phyloP scores from a whole-genome alignment of 1,140 invertebrate species.

The Zaprionus inermis region DNA sequence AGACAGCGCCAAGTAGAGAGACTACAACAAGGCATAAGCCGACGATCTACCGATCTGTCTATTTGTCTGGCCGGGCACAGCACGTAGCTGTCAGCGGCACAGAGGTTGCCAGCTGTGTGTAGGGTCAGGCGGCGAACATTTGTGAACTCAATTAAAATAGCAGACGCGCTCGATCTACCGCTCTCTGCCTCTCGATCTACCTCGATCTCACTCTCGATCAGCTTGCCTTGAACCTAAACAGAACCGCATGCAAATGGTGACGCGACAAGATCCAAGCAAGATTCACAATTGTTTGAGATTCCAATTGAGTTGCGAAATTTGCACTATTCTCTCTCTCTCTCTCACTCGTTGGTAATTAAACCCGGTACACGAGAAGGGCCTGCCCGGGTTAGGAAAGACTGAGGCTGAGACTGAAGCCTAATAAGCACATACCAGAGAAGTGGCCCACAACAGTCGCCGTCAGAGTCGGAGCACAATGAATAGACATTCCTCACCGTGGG shows the following conservation, averaged over 20 bases:
- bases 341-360: constrained; percentile 62
- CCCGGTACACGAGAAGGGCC: constrained; percentile 42
- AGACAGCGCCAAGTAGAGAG: constrained; percentile 4
- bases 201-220: background rate
- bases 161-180: constrained; percentile 45
- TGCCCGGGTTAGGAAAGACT: background rate
- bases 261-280: constrained; percentile 55
- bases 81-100: constrained; percentile 71
- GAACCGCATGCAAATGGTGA: constrained; percentile 60
- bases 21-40: background rate
- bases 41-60: constrained; percentile 23
- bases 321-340: constrained; percentile 27
- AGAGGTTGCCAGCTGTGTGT: constrained; percentile 55
- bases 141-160: constrained; percentile 82
- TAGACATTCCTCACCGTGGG: constrained; percentile 78
- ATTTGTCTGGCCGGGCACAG: constrained; percentile 36
- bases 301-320: constrained; percentile 58
- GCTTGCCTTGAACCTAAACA: background rate
- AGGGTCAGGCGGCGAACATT: constrained; percentile 54
- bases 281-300: constrained; percentile 50
- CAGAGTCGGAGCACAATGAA: constrained; percentile 48
- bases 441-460: constrained; percentile 17
- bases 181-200: no score
- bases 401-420: constrained; percentile 9
- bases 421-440: constrained; percentile 57